Evolutionary conservation across 1,140 invertebrate species (phyloP), one percentile per base, ranked within the genome.

Genomic region (Lasioglossum baleicum): DNA sequence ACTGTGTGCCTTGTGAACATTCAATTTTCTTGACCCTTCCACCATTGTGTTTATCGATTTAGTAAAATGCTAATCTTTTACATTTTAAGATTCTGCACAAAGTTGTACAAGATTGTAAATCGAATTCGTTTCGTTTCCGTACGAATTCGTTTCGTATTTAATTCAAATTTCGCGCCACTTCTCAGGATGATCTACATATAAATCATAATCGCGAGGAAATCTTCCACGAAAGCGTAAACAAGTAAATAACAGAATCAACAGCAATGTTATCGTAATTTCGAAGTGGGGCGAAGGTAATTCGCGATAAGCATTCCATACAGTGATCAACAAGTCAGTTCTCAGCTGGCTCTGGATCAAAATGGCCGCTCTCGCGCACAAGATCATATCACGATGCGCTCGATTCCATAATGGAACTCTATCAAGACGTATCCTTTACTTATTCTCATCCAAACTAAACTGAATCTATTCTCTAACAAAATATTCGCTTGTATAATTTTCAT

Each of bases 371-470:
- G 35, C 83, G 66, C 68, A 76, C 63, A 88, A 68, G 10, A 69
- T 86, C 31, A 22, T 90, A n/a, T 35, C 60, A 11, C 72, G 72
- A 68, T 70, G 73, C 13, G 35, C 58, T 7, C 86, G 80, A 67
- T 51, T 64, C 65, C 70, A 68, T 11, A 53, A 66, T 11, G 26
- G 63, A 22, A 80, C 70, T 72, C 63, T 72, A 31, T 42, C 70
- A 7, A 89, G 86, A 40, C 74, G 90, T 91, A 91, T 91, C 90
- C 90, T 91, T 91, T 87, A 7, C 22, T 65, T 64, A 7, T 17
- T 35, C 8, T 40, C 2, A 2, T 15, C 1, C 7, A 15, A 67
- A n/a, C 15, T 2, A 0, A 7, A n/a, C 26, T 7, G 17, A 56
- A 10, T 48, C 8, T 56, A 5, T 64, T 0, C 0, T 67, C 3